Evolutionary conservation across 2,888 invertebrate species (phyloP).

Genomic region (Clostera curtula): DNA sequence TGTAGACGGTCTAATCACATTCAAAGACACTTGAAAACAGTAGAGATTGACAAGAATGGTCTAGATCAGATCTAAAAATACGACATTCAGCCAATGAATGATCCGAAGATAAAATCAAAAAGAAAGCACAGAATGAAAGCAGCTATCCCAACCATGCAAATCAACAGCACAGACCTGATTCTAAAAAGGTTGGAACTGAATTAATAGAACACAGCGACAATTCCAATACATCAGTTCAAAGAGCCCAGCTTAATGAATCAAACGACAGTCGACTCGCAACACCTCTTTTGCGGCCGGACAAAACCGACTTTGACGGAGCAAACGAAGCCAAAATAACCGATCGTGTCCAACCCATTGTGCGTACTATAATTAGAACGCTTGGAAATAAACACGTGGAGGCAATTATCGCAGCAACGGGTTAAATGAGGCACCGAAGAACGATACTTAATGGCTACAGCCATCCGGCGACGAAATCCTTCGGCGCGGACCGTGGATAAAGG

Average conservation of each 20-base stretch:
- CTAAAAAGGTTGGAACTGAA: conserved; percentile 39
- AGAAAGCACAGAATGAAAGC: conserved; percentile 24
- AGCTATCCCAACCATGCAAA: conserved; percentile 34
- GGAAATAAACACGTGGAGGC: conserved; percentile 74
- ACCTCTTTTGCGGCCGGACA: conserved; percentile 65
- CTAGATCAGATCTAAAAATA: conserved; percentile 8
- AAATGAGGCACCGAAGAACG: conserved; percentile 69
- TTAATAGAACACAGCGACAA: conserved; percentile 38
- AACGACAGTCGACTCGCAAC: conserved; percentile 65
- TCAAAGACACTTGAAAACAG: conserved; percentile 2
- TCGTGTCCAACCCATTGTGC: conserved; percentile 73
- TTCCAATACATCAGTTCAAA: conserved; percentile 65
- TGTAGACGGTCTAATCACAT: conserved; percentile 6
- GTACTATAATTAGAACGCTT: conserved; percentile 67
- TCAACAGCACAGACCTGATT: conserved; percentile 26
- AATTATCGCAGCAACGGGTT: conserved; percentile 72
- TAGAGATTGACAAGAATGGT: background rate
- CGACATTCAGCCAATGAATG: conserved; percentile 22
- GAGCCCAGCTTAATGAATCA: conserved; percentile 66
- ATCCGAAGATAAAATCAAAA: conserved; percentile 27
- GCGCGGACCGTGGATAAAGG: conserved; percentile 38
- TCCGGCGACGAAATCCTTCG: conserved; percentile 57
- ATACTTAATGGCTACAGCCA: conserved; percentile 67
- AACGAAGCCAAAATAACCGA: conserved; percentile 64
- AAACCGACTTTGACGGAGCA: conserved; percentile 67